These are phyloP conservation scores for Lycocorax pyrrhopterus DNA, from an alignment of 2,113 vertebrate genomes.

Conservation along the genomic window DNA sequence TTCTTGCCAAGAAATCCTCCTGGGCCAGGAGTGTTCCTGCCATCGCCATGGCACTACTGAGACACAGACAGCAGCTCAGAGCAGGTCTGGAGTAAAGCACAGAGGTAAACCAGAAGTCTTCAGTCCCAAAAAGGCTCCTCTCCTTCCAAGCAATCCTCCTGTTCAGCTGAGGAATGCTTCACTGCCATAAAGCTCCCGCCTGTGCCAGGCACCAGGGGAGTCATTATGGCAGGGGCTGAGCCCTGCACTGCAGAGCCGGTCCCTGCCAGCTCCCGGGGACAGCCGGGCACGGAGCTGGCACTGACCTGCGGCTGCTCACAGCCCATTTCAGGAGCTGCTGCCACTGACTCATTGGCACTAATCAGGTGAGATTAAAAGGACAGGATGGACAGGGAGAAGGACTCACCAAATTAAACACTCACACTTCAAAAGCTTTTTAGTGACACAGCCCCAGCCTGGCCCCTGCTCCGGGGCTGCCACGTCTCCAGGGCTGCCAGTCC, in stretches of 20 bases:
- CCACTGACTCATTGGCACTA: background rate
- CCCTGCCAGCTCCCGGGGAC: background rate
- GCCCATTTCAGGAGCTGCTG: background rate
- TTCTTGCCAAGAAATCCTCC: background rate
- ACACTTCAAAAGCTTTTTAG: background rate
- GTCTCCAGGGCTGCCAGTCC: background rate
- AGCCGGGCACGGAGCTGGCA: background rate
- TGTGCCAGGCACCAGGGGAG: background rate
- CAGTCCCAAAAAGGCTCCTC: background rate
- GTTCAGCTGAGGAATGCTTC: background rate
- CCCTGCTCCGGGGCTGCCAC: background rate
- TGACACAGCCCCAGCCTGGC: background rate
- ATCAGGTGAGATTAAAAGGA: background rate
- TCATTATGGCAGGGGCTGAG: background rate
- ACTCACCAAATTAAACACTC: background rate
- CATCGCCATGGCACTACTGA: accelerated
- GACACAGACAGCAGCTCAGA: background rate
- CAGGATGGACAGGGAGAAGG: background rate
- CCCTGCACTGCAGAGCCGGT: background rate
- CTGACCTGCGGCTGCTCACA: background rate
- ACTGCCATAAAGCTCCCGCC: background rate
- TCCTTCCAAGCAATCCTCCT: background rate
- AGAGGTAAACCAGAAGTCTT: background rate
- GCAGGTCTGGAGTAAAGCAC: background rate
- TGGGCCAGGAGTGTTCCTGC: background rate